A percentile compares a stretch with the other conserved stretches of the same genome.
phyloP scores from a whole-genome alignment of 2,888 invertebrate species.

The Yponomeuta sedellus region DNA sequence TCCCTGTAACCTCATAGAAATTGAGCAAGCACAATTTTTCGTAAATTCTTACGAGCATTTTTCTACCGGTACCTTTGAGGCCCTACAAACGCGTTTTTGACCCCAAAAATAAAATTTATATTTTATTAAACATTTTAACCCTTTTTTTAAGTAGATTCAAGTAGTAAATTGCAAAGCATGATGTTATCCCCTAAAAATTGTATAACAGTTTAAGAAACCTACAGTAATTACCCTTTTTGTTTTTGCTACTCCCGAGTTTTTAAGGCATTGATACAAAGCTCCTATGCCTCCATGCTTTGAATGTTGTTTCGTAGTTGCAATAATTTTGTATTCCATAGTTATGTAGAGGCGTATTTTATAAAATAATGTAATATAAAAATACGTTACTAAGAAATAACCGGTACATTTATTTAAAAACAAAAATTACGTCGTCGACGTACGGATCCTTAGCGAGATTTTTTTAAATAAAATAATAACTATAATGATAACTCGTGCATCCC shows the following conservation, averaged over 20 bases:
- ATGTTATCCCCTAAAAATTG: conserved; percentile 43
- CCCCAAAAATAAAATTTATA: not conserved
- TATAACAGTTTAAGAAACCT: conserved; percentile 11
- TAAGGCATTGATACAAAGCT: conserved; percentile 35
- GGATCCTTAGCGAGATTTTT: conserved; percentile 27
- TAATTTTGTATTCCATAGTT: conserved; percentile 16
- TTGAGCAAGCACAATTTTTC: conserved; percentile 2
- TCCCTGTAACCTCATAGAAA: conserved; percentile 35
- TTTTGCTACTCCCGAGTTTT: conserved; percentile 40
- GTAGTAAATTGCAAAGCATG: conserved; percentile 50
- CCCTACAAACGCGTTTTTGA: not conserved
- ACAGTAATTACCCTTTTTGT: conserved; percentile 24
- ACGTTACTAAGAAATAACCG: conserved; percentile 1
- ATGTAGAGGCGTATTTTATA: not conserved
- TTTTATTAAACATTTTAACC: conserved; percentile 23
- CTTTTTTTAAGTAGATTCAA: conserved; percentile 26
- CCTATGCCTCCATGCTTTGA: conserved; percentile 60
- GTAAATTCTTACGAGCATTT: not conserved
- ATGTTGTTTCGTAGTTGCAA: conserved; percentile 63
- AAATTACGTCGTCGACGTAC: conserved; percentile 38
- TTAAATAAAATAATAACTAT: conserved; percentile 22
- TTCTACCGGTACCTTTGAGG: not conserved
- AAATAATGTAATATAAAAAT: not conserved
- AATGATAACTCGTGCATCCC: conserved; percentile 67
- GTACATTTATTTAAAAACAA: not conserved